Evolutionary conservation across 1,140 invertebrate genomes (phyloP), one percentile per base, ranked within the genome.

Genomic region (Megathymus violae): DNA sequence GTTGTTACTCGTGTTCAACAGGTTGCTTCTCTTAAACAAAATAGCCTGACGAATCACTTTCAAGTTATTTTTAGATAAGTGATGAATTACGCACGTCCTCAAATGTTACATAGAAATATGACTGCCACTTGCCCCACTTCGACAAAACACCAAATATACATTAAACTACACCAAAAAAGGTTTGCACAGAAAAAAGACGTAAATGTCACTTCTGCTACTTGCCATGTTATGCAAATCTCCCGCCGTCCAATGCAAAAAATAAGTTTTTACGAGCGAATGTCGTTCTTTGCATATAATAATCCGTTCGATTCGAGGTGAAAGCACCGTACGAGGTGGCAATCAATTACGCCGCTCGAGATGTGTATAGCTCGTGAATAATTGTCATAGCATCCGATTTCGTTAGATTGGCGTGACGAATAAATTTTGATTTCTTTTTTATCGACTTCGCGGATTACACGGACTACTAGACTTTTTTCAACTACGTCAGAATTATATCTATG

Each of bases 151-250:
- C n/a, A n/a, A n/a, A n/a, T n/a, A n/a, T n/a, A n/a, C n/a, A n/a
- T n/a, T n/a, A n/a, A n/a, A n/a, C n/a, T n/a, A n/a, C n/a, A n/a
- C n/a, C n/a, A n/a, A n/a, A n/a, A n/a, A n/a, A n/a, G n/a, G n/a
- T n/a, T n/a, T n/a, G n/a, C n/a, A n/a, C n/a, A n/a, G n/a, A n/a
- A n/a, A n/a, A n/a, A n/a, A n/a, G n/a, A n/a, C n/a, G n/a, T n/a
- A 69, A 54, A 66, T 31, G 31, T 51, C 46, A 62, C 59, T 50
- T 66, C 65, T n/a, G 78, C 76, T 80, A 81, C 80, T 81, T 77
- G 69, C 43, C 74, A 74, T 61, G 76, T 76, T 80, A 80, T 78
- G 70, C 69, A 80, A 77, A 79, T 79, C 68, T 59, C 17, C 43
- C 43, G 73, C 76, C 67, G 69, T 54, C 66, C 52, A 67, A 69